Conservation (phyloP, 2,797 vertebrate species). For the Spondyliosoma cantharus region DNA sequence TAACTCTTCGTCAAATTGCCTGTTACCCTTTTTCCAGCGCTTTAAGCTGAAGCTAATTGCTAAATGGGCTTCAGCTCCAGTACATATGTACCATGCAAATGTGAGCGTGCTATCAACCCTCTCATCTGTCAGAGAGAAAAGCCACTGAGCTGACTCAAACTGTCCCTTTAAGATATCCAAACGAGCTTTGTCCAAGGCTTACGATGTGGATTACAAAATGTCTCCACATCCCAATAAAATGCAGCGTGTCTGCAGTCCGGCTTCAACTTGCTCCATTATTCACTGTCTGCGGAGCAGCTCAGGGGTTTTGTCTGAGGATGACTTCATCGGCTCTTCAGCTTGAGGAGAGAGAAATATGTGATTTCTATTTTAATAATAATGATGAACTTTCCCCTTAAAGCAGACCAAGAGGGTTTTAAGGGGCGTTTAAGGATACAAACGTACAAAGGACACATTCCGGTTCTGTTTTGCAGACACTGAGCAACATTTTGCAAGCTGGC, state of each 20-base stretch:
- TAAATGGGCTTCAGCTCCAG: neutral
- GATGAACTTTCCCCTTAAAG: conserved; percentile 22
- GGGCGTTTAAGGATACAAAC: conserved; percentile 23
- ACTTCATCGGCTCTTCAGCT: conserved; percentile 16
- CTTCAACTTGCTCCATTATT: conserved; percentile 15
- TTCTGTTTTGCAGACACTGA: conserved; percentile 27
- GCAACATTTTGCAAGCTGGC: neutral
- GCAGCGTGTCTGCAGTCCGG: neutral
- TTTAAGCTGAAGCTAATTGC: neutral
- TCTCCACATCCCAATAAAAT: conserved; percentile 12
- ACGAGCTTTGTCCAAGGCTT: neutral
- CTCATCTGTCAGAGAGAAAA: neutral
- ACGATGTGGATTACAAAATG: conserved; percentile 1
- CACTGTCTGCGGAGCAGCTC: conserved; percentile 26
- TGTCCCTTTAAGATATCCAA: neutral
- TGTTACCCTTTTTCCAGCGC: neutral
- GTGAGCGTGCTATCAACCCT: neutral
- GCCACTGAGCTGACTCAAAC: neutral
- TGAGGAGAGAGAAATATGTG: neutral
- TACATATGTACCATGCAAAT: neutral
- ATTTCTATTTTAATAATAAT: conserved; percentile 31
- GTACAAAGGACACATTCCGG: neutral
- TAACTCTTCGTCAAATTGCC: too few species aligned
- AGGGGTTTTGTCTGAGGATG: conserved; percentile 18
- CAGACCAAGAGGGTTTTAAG: neutral